phyloP scores from a whole-genome alignment of 2,797 vertebrate species.

The Gallinago solitaria region DNA sequence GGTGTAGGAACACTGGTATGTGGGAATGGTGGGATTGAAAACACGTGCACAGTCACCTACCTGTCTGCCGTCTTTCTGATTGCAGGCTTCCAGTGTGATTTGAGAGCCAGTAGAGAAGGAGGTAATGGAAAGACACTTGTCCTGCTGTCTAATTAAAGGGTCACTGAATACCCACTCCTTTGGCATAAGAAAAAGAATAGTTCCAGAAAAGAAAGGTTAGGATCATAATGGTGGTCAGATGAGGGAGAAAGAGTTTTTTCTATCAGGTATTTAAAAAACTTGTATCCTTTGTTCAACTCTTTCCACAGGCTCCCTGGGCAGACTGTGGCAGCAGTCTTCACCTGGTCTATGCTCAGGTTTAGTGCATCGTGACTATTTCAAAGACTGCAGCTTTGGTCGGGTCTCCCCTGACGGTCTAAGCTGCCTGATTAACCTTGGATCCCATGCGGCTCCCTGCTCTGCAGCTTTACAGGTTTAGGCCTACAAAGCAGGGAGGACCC shows the following conservation, averaged over 20 bases:
- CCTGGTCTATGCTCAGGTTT: not conserved
- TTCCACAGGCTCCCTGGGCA: not conserved
- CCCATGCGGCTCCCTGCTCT: not conserved
- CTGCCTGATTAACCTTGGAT: not conserved
- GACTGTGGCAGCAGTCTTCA: not conserved
- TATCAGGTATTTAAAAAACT: not conserved
- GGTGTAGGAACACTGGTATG: not conserved
- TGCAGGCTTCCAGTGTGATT: conserved; percentile 90
- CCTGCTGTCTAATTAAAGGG: conserved; percentile 92
- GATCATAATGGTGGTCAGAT: not conserved
- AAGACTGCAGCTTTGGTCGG: not conserved
- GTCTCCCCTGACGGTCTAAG: not conserved
- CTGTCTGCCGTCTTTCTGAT: conserved; percentile 92
- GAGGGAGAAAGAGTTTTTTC: not conserved
- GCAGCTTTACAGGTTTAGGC: not conserved
- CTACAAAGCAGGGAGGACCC: not conserved
- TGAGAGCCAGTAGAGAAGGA: conserved; percentile 89
- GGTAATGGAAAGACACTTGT: conserved; percentile 90
- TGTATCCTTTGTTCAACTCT: not conserved
- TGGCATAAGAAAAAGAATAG: not conserved
- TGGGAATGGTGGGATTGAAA: not conserved
- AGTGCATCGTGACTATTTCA: not conserved
- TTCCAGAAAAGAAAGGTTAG: not conserved
- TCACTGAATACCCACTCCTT: conserved; percentile 95
- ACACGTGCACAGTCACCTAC: conserved; percentile 78